These are phyloP conservation scores for Rhincodon typus DNA, from an alignment of 2,797 vertebrate species.

Conservation along the genomic window DNA sequence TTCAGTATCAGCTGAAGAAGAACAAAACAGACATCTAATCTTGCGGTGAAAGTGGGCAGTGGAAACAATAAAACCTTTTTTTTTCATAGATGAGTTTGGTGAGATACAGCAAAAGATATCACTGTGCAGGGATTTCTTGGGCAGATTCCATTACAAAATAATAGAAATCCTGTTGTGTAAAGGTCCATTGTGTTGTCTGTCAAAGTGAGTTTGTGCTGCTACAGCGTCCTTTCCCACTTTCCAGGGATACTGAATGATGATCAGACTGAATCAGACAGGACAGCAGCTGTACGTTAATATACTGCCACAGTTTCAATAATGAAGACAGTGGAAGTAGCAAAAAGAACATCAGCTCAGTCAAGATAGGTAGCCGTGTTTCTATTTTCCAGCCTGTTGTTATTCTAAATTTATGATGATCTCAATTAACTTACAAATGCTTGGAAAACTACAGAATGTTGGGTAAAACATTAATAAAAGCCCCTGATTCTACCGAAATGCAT, in stretches of 20 bases:
- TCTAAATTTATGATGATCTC: neutral
- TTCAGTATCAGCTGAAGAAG: neutral
- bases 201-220: neutral
- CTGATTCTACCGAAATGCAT: no score
- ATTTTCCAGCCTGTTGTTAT: neutral
- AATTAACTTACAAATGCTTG: neutral
- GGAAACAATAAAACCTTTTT: neutral
- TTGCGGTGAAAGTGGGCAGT: neutral
- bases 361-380: neutral
- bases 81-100: neutral
- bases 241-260: neutral
- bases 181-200: neutral
- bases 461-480: neutral
- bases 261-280: neutral
- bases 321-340: neutral
- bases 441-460: neutral
- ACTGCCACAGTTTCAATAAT: neutral
- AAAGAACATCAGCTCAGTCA: slow-evolving; percentile 7
- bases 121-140: neutral
- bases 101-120: neutral
- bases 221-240: no score
- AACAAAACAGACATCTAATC: neutral
- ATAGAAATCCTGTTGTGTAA: neutral
- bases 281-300: slow-evolving; percentile 5
- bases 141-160: neutral